Conservation (phyloP, 2,797 vertebrate genomes). For the Hydrocynus forskahlii region DNA sequence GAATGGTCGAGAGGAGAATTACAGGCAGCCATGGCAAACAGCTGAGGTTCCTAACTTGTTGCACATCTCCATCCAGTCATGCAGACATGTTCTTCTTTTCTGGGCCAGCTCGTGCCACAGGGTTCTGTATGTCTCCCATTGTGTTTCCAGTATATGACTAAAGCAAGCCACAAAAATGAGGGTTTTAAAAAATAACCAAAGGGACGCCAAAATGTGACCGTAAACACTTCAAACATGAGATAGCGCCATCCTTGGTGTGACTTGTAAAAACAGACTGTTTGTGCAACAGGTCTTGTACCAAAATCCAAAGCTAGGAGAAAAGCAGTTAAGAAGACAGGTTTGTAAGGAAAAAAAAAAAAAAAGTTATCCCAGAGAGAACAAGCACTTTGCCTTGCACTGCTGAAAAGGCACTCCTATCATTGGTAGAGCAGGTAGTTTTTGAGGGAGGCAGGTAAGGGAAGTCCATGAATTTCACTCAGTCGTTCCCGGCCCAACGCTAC, state of each 20-base stretch:
- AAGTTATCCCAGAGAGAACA: conserved; percentile 54
- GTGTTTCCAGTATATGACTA: conserved; percentile 70
- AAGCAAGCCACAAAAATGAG: conserved; percentile 71
- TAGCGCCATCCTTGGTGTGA: conserved; percentile 38
- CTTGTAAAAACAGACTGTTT: conserved; percentile 60
- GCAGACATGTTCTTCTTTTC: conserved; percentile 58
- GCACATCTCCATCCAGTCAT: conserved; percentile 55
- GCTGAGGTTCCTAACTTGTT: conserved; percentile 64
- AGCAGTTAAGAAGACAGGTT: conserved; percentile 67
- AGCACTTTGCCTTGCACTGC: conserved; percentile 54
- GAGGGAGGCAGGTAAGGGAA: conserved; percentile 94
- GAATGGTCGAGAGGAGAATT: conserved; percentile 45
- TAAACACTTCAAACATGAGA: conserved; percentile 56
- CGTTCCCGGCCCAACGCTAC: conserved; percentile 93
- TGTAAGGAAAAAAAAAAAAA: conserved; percentile 64
- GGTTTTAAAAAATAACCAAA: conserved; percentile 64
- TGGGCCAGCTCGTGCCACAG: conserved; percentile 73
- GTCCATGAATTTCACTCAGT: conserved; percentile 87
- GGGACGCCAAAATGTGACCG: conserved; percentile 56
- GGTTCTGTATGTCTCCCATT: conserved; percentile 71
- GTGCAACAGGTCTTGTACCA: conserved; percentile 60
- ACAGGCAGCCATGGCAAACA: conserved; percentile 55
- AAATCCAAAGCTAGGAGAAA: conserved; percentile 62
- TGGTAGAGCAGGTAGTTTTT: conserved; percentile 99
- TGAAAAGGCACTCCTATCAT: conserved; percentile 69